Conservation (phyloP, 2,888 invertebrate species). For the Cephalotes varians region DNA sequence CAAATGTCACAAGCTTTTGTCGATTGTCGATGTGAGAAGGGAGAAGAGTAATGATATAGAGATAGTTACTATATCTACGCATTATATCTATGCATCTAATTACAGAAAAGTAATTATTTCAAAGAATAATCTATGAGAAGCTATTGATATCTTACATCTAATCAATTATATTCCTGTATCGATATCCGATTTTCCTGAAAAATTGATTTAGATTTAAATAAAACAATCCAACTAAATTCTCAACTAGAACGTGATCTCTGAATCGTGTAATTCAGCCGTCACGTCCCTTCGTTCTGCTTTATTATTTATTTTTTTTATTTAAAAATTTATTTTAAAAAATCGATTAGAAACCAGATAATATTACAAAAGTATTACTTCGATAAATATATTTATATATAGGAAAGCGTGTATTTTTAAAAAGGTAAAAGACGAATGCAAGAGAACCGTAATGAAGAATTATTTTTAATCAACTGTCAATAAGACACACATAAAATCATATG, state of each 20-base stretch:
- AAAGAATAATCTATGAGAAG: neutral
- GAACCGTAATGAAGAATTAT: too few relatives aligned
- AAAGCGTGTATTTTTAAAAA: neutral
- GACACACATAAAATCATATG: neutral
- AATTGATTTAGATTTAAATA: conserved; percentile 20
- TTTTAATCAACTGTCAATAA: neutral
- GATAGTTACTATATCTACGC: conserved; percentile 28
- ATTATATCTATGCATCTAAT: conserved; percentile 21
- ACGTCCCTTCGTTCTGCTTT: neutral
- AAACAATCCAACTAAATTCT: neutral
- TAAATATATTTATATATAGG: neutral
- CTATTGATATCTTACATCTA: neutral
- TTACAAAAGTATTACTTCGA: conserved; percentile 7
- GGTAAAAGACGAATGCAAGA: neutral
- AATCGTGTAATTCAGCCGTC: neutral
- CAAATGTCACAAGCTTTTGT: conserved; percentile 63
- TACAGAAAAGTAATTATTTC: conserved; percentile 22
- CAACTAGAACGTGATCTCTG: neutral
- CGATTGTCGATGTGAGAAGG: conserved; percentile 23
- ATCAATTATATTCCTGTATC: neutral
- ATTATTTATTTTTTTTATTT: conserved; percentile 2
- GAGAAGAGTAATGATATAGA: neutral
- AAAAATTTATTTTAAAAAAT: too few relatives aligned
- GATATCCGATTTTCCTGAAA: neutral
- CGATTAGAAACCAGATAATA: neutral